Percentiles rank a stretch among this genome's conserved stretches.
Conservation (phyloP, 2,113 vertebrate species). For the Shinisaurus crocodilurus region DNA sequence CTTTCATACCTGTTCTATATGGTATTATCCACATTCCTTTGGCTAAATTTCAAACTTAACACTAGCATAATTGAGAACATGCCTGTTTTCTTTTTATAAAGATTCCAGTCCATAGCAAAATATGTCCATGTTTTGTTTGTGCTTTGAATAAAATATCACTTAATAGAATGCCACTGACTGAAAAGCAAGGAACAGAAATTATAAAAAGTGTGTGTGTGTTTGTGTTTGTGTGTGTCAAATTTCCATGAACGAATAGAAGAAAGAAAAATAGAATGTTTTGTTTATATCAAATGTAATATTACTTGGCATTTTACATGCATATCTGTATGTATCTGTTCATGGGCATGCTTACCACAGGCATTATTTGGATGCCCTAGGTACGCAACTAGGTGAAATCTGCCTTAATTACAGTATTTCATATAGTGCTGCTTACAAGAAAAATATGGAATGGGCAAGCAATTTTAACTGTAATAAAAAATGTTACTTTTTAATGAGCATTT, state of each 20-base stretch:
- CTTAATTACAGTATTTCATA: background rate
- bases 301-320: too few species aligned
- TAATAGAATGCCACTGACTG: background rate
- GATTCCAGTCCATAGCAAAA: background rate
- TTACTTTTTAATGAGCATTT: slow-evolving; percentile 16
- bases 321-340: background rate
- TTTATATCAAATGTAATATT: background rate
- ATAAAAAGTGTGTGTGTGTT: background rate
- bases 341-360: background rate
- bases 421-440: background rate
- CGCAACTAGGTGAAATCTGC: background rate
- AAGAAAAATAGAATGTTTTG: background rate
- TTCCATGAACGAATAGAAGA: background rate
- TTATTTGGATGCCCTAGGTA: background rate
- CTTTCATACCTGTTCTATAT: slow-evolving; percentile 8
- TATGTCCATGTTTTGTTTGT: background rate
- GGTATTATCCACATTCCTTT: background rate
- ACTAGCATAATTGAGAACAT: slow-evolving; percentile 1
- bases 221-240: too few species aligned
- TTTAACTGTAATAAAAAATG: background rate
- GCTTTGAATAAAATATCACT: background rate
- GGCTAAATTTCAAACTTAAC: slow-evolving; percentile 7
- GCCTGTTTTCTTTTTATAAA: background rate
- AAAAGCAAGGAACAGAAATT: slow-evolving; percentile 24
- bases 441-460: background rate